A percentile compares a stretch with the other conserved stretches of the same genome.
These are phyloP conservation scores for Heterotis niloticus DNA, from an alignment of 2,113 vertebrate species.

Conservation along the genomic window DNA sequence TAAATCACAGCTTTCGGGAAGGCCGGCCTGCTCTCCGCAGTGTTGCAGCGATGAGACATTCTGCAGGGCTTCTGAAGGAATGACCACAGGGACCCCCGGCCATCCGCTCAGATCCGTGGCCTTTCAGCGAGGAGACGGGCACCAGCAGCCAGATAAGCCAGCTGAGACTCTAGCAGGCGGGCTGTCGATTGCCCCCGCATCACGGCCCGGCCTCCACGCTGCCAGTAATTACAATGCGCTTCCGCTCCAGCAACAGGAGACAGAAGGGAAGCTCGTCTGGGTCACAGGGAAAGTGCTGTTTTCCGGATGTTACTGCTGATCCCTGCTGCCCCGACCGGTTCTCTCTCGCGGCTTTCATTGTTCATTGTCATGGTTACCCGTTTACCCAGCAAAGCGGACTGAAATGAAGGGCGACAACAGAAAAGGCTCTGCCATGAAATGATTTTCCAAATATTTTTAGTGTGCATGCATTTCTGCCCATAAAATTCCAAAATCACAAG, in stretches of 20 bases:
- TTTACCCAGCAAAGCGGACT: not conserved
- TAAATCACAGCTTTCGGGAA: conserved; percentile 46
- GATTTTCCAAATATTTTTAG: not conserved
- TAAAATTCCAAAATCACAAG: not conserved
- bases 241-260: conserved; percentile 34
- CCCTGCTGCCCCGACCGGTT: not conserved
- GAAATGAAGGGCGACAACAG: not conserved
- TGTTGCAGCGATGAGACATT: not conserved
- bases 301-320: not conserved
- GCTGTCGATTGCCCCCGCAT: not conserved
- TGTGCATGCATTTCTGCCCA: not conserved
- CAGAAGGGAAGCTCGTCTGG: not conserved
- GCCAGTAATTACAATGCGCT: conserved; percentile 46
- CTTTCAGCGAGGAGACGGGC: conserved; percentile 4
- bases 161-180: not conserved
- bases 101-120: conserved; percentile 15
- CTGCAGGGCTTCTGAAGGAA: not conserved
- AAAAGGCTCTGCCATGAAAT: not conserved
- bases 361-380: not conserved
- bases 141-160: conserved; percentile 11
- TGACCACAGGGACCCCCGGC: not conserved
- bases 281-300: not conserved
- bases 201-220: not conserved
- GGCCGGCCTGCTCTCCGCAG: not conserved
- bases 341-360: not conserved